Base-by-base conservation (phyloP, 2,888 invertebrate species). In the Meghimatium bilineatum region DNA sequence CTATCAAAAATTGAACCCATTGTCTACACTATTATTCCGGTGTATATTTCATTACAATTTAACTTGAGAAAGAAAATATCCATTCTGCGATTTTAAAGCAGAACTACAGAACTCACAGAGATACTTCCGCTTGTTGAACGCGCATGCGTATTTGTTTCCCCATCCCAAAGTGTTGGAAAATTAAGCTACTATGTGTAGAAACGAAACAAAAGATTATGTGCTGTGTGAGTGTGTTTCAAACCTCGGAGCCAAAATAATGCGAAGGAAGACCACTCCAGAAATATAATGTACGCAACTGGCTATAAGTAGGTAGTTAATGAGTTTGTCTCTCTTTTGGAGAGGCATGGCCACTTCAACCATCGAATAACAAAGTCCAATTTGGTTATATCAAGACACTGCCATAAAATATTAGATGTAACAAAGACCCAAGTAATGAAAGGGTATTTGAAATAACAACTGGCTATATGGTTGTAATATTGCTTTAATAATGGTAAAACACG, bases 71-170 rank as follows among this genome's bases (percentile, higher is more conserved):
- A 66, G 32, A 32, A 12, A 29, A 8, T 32, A 29, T 66, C 66
- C 32, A 12, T 5, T 8, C 76, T 34, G 44, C 14, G 44, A n/a
- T 66, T 67, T 78, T 77, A 36, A 77, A 77, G 60, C 77, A 77
- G 60, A 38, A 26, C 36, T 77, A 26, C 8, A 56, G 75, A 67
- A 67, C 67, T 67, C 49, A 49, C 52, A 67, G 63, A 32, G 8
- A 56, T 36, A 80, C 80, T 80, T 80, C 80, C 80, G 80, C 56
- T n/a, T 1, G 29, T 10, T 44, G 12, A 63, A 20, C n/a, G 80
- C 80, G 80, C 80, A 80, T 80, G 80, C 80, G 80, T 66, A 52
- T 12, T 56, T 32, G 1, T 49, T 44, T n/a, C 32, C 10, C 34
- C 56, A n/a, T 36, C 52, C 20, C 29, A n/a, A 34, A 36, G 36